Percentiles rank a stretch among this genome's conserved stretches.
Evolutionary conservation across 2,797 vertebrate genomes (phyloP).

Genomic region (Sebastes taczanowskii): DNA sequence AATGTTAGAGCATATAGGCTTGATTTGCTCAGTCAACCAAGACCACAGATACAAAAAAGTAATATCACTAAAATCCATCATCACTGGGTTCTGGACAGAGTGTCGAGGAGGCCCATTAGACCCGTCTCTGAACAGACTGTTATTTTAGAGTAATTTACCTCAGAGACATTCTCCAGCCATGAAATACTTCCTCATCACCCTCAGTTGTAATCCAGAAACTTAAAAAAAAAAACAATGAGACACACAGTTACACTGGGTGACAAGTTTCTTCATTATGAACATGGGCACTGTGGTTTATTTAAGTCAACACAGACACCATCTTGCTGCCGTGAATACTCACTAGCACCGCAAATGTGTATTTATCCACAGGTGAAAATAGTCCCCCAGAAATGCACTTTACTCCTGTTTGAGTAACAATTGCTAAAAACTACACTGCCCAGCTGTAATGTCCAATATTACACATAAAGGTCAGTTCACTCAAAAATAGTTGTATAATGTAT

Average conservation of each 20-base stretch:
- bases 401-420: neutral
- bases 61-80: conserved; percentile 32
- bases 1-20: conserved; percentile 11
- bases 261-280: neutral
- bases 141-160: neutral
- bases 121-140: neutral
- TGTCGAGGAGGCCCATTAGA: neutral
- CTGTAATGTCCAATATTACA: neutral
- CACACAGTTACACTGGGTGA: neutral
- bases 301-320: neutral
- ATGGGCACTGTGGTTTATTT: neutral
- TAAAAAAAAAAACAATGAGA: neutral
- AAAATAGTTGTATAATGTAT: too few relatives aligned
- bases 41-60: neutral
- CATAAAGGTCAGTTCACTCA: accelerated
- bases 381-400: neutral
- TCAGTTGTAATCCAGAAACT: neutral
- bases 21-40: conserved; percentile 34
- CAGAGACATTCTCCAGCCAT: conserved; percentile 6
- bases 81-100: neutral
- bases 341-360: neutral
- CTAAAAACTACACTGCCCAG: neutral
- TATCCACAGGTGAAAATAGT: neutral
- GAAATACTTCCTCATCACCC: neutral
- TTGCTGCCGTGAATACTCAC: neutral